These are phyloP conservation scores for Nipponia nippon DNA, from an alignment of 2,113 vertebrate species.

Conservation along the genomic window DNA sequence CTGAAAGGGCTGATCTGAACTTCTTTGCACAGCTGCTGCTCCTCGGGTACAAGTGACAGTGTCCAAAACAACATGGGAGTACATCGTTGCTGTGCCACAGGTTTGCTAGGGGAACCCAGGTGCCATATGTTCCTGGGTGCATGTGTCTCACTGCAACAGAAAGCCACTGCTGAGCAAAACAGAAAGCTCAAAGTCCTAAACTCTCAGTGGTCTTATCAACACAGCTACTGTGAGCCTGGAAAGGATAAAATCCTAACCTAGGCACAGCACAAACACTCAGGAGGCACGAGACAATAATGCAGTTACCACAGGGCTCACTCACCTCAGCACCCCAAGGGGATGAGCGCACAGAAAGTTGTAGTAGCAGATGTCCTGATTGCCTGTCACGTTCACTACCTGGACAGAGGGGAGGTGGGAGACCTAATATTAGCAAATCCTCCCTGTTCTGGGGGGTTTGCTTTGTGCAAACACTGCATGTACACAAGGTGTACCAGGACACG, in stretches of 20 bases:
- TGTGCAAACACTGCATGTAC: background rate
- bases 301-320: background rate
- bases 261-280: background rate
- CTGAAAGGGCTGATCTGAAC: background rate
- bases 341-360: conserved; percentile 84
- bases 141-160: background rate
- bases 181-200: background rate
- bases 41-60: background rate
- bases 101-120: background rate
- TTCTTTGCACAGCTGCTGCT: background rate
- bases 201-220: background rate
- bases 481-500: background rate
- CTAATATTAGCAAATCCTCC: background rate
- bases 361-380: conserved; percentile 85
- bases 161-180: background rate
- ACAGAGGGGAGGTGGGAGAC: background rate
- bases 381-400: conserved; percentile 80
- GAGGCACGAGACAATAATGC: background rate
- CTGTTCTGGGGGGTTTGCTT: background rate
- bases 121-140: background rate
- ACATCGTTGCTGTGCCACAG: rapidly evolving
- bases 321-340: conserved; percentile 79
- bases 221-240: background rate
- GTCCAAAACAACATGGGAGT: rapidly evolving
- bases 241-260: background rate